phyloP scores from a whole-genome alignment of 2,888 invertebrate species.

The Machimus rusticus region DNA sequence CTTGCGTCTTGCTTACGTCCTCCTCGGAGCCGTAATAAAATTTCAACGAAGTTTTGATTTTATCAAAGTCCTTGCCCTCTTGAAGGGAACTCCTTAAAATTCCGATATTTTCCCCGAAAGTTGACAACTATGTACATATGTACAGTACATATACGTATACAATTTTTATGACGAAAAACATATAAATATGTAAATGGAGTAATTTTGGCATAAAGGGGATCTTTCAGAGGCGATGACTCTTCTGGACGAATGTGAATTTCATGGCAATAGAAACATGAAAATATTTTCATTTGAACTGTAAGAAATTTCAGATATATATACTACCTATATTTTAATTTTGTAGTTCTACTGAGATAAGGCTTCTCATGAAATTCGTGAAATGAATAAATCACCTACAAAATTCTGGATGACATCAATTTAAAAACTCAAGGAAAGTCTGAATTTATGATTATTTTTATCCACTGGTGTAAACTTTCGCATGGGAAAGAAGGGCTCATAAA shows the following conservation, averaged over 20 bases:
- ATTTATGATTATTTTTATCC: not conserved
- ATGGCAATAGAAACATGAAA: not conserved
- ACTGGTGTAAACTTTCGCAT: not conserved
- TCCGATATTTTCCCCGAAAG: not conserved
- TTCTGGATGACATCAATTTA: not conserved
- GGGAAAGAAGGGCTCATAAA: not conserved
- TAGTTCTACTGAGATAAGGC: not conserved
- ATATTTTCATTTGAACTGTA: not conserved
- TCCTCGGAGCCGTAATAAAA: not conserved
- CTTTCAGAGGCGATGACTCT: not conserved
- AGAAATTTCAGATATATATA: not conserved
- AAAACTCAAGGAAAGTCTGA: not conserved
- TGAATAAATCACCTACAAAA: not conserved
- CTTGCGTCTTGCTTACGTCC: not conserved
- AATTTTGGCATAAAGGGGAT: not conserved
- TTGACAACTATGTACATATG: not conserved
- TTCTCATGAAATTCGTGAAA: not conserved
- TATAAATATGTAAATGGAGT: not conserved
- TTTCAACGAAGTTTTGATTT: not conserved
- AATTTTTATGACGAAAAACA: not conserved
- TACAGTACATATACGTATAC: not conserved
- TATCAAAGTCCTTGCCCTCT: not conserved
- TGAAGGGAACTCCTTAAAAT: not conserved
- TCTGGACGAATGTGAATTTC: not conserved
- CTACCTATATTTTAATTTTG: not conserved